phyloP scores from a whole-genome alignment of 2,888 invertebrate genomes.

The Aleiodes alternator region DNA sequence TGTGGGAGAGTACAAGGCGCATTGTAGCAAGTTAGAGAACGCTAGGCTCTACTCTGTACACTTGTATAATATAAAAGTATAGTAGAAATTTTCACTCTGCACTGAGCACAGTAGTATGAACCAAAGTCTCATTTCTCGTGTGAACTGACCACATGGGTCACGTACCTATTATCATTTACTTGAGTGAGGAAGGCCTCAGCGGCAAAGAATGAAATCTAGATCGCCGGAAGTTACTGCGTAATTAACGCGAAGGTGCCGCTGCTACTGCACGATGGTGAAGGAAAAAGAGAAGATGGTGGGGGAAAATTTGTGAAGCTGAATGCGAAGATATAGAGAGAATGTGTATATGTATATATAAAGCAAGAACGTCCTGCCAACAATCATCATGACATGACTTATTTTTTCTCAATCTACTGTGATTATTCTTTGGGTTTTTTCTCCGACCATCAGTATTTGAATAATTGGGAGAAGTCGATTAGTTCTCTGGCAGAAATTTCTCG shows the following conservation, averaged over 20 bases:
- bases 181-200: conserved; percentile 39
- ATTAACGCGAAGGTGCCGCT: conserved; percentile 69
- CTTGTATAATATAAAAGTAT: conserved; percentile 34
- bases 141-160: conserved; percentile 76
- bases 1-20: conserved; percentile 75
- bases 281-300: conserved; percentile 36
- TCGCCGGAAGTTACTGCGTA: conserved; percentile 75
- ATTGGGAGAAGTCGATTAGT: no score
- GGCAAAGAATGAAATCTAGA: conserved; percentile 75
- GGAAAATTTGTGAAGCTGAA: conserved; percentile 30
- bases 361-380: no score
- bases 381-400: no score
- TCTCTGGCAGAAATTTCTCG: no score
- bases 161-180: conserved; percentile 75
- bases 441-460: no score
- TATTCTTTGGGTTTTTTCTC: no score
- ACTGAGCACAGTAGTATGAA: conserved; percentile 20
- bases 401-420: no score
- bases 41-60: conserved; percentile 51
- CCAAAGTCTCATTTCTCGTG: conserved; percentile 73
- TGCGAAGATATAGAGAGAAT: background rate
- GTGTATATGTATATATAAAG: background rate
- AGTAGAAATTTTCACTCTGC: conserved; percentile 52
- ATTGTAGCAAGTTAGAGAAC: conserved; percentile 56
- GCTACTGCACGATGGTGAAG: conserved; percentile 24